Base-by-base conservation (phyloP, 2,888 invertebrate genomes). In the Panopea generosa region DNA sequence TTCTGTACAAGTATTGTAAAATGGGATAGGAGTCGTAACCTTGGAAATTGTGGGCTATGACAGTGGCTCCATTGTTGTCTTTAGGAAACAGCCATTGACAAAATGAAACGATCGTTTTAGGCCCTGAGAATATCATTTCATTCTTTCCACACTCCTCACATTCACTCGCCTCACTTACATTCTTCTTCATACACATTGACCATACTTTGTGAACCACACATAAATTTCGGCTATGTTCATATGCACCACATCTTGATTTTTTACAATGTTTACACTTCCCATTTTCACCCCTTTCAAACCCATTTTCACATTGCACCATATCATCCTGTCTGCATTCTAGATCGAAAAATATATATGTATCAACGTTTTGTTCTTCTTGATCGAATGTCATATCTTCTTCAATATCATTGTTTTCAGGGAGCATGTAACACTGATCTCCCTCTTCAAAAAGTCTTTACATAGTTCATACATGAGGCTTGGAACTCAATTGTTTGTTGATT, bases 11-110 rank as follows among this genome's bases (percentile, higher is more conserved):
- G 38, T 65, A 77, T 18, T 60, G 50, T 14, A 77, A 60, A 16
- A 77, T 56, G 7, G 77, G 77, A 40, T 63, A 73, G 2, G 67
- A 67, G 22, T 67, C 65, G 27, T 67, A 67, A 7, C 57, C 67
- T 27, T 67, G 49, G n/a, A 57, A 67, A 22, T 67, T 67, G 24
- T 67, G 67, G 22, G 49, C 57, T 26, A 67, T 16, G 1, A 67
- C 53, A 18, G 43, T 65, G 9, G 29, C 14, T 9, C 40, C 18
- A 14, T 18, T 29, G 38, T 57, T 56, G 2, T 57, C 59, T 50
- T 67, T 59, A 2, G 67, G 49, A 59, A 59, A 59, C n/a, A 59
- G 6, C 56, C 52, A 56, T 22, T 22, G 2, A 9, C 66, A 26
- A 16, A 20, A 45, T 20, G 7, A 3, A 4, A 29, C 11, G 18